Base-by-base conservation (phyloP, 2,888 invertebrate genomes). In the Psylliodes chrysocephalus region DNA sequence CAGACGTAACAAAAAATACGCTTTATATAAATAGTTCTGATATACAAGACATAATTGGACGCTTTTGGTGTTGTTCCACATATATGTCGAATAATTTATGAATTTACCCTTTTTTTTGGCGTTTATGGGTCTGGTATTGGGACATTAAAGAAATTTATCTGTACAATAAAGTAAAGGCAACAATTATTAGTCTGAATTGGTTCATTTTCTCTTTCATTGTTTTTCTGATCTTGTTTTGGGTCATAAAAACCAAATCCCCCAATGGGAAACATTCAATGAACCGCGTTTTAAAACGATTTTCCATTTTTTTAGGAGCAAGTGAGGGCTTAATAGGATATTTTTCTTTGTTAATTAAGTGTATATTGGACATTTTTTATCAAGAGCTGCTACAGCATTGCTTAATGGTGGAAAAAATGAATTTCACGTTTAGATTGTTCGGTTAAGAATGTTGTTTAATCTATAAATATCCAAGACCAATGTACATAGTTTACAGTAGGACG, bases 101-200 rank as follows among this genome's bases (percentile, higher is more conserved):
- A 40, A 38, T 40, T 25, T 7, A 28, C 14, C 49, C 49, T 40
- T 51, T 56, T 54, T 46, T 59, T 49, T 59, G 59, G 49, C 59
- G 22, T 59, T 59, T 57, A 57, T 57, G n/a, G 57, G 57, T 47
- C 57, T 57, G n/a, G 49, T 51, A 59, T 59, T 59, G 49, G 49
- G 49, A 33, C 51, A 49, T 59, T 51, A 59, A 49, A 18, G 28
- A 57, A 59, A 59, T 59, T 59, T 59, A 59, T 59, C 25, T 38
- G 40, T n/a, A 59, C 40, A 25, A 59, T 59, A 59, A 59, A 59
- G 18, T 51, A 49, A 40, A 49, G 28, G 59, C 51, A 49, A 59
- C 59, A 59, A 59, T 59, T 59, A 59, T 59, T 59, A 59, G 49
- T 40, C 59, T 49, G 40, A 35, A 59, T 59, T 51, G 59, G 49